Evolutionary conservation across 2,888 invertebrate species (phyloP).

Genomic region (Idaea dimidiata): DNA sequence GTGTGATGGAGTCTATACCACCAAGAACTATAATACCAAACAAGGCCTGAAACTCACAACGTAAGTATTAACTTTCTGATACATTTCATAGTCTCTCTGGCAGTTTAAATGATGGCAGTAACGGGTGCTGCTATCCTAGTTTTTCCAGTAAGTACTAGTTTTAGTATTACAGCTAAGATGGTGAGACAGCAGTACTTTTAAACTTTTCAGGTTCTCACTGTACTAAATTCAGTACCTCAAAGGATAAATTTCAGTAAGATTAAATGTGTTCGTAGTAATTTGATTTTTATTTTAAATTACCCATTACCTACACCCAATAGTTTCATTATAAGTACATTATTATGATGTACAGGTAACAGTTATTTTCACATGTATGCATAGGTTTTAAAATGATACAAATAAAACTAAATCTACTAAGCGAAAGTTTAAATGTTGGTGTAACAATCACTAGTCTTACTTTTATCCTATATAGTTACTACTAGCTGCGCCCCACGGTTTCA

Average conservation of each 20-base stretch:
- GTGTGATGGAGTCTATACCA: background rate
- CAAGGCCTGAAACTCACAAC: background rate
- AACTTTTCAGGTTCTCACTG: background rate
- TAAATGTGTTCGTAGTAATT: slow-evolving; percentile 23
- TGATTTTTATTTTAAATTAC: slow-evolving; percentile 16
- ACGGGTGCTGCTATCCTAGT: background rate
- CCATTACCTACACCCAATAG: background rate
- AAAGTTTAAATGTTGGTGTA: too few relatives aligned
- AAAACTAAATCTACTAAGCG: too few relatives aligned
- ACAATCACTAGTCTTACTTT: too few relatives aligned
- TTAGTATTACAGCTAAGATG: background rate
- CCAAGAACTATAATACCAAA: background rate
- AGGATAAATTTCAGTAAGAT: background rate
- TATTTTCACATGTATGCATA: too few relatives aligned
- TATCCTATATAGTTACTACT: too few relatives aligned
- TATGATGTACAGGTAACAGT: too few relatives aligned
- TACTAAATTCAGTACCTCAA: background rate
- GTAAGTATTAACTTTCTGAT: background rate
- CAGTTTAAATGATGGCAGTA: background rate
- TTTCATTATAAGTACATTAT: too few relatives aligned
- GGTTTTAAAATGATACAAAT: too few relatives aligned
- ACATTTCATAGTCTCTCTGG: background rate
- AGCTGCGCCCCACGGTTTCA: too few relatives aligned
- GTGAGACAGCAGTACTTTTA: background rate
- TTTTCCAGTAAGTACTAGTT: background rate